Evolutionary conservation across 37 sponge, comb jelly and placozoan genomes (phyloP).

Genomic region (Halisarca cf. caerulea): DNA sequence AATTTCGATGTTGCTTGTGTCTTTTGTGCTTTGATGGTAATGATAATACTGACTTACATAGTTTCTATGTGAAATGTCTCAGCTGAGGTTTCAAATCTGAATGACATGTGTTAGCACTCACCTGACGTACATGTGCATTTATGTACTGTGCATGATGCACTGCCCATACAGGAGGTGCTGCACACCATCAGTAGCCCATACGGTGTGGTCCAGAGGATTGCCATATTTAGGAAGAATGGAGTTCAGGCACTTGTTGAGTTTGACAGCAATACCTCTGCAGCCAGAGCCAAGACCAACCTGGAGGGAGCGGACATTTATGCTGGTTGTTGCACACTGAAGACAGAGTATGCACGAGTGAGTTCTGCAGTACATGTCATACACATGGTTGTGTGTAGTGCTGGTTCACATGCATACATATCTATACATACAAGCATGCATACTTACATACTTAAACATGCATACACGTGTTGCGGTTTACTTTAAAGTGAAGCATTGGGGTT

Average conservation of each 20-base stretch:
- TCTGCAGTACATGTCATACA: background rate
- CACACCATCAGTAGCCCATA: conserved; percentile 87
- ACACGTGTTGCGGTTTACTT: too few species aligned
- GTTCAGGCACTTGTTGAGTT: conserved; percentile 92
- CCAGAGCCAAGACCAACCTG: conserved; percentile 75
- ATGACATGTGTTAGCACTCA: background rate
- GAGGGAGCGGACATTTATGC: conserved; percentile 96
- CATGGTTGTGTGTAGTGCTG: background rate
- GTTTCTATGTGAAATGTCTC: background rate
- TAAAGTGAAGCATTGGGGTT: too few species aligned
- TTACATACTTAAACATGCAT: too few species aligned
- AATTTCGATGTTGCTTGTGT: too few species aligned
- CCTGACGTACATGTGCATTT: background rate
- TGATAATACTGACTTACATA: background rate
- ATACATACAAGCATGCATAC: too few species aligned
- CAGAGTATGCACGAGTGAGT: conserved; percentile 87
- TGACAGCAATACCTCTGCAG: conserved; percentile 76
- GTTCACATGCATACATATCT: background rate
- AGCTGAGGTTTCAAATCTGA: background rate
- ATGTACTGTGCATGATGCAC: background rate
- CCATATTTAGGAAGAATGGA: conserved; percentile 92
- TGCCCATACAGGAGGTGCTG: conserved; percentile 72
- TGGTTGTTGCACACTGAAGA: conserved; percentile 92
- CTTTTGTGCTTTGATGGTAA: background rate
- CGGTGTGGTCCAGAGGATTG: conserved; percentile 85